Evolutionary conservation across 2,797 vertebrate species (phyloP), one percentile per base, ranked within the genome.

Genomic region (Anguilla megastoma): DNA sequence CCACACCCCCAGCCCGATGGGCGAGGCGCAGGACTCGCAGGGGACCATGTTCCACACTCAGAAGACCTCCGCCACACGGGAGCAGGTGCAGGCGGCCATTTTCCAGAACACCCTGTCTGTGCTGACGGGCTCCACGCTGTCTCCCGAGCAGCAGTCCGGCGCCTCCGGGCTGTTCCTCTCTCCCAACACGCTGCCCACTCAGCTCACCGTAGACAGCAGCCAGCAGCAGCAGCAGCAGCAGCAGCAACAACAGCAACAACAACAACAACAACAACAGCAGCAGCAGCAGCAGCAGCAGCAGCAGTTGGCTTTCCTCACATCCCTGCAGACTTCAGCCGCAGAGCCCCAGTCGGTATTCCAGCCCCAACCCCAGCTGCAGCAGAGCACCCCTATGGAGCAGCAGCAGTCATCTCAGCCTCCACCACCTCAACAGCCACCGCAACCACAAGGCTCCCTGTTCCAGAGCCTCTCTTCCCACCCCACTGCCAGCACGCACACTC

Each of bases 331-430:
- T 6, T 93, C 97, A 16, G 87, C 96, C 33, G 93, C 97, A 16
- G 97, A 99, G 86, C 96, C 97, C 83, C 97, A 97, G 89, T 91
- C 96, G 58, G 94, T 98, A 89, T 99, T 99, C 95, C 98, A 97
- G 90, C 93, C 96, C 89, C 97, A 97, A 92, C 90, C 96, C 1
- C 97, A 97, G 90, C 96, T 99, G 88, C 97, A 97, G 93, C 96
- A 96, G 91, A 92, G 95, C 88, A 94, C 91, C 50, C 94, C 94
- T 24, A 95, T 97, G 96, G 95, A 97, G 66, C 96, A 96, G 91
- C 95, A 96, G 66, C 95, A 95, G 89, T 88, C 96, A 16, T 92
- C 95, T 0, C 96, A 95, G 89, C 86, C 88, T 16, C 95, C 95
- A 86, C 87, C 94, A 12, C 95, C 95, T 88, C 87, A 95, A 84